A percentile compares a stretch with the other conserved stretches of the same genome.
These are phyloP conservation scores for Phyllotis vaccarum DNA, from an alignment of 2,797 vertebrate species.

Conservation along the genomic window DNA sequence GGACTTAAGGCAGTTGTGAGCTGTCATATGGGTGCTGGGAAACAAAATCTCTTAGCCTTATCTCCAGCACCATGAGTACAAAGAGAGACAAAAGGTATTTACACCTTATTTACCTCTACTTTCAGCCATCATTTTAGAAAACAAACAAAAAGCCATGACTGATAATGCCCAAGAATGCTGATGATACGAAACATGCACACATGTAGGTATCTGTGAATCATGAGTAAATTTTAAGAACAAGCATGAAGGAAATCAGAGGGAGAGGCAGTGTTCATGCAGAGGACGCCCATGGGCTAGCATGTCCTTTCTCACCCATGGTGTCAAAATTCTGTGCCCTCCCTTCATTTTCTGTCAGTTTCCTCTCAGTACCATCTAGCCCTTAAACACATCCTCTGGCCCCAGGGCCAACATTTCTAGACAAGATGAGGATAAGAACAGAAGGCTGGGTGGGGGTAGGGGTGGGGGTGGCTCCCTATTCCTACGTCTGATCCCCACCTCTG, in stretches of 20 bases:
- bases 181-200: background rate
- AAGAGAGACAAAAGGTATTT: background rate
- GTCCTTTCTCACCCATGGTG: background rate
- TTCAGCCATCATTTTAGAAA: conserved; percentile 36
- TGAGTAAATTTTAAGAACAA: conserved; percentile 37
- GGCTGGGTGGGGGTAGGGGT: background rate
- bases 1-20: background rate
- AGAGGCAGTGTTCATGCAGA: background rate
- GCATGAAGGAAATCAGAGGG: background rate
- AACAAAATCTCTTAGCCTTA: background rate
- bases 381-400: background rate
- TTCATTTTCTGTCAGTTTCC: conserved; percentile 4
- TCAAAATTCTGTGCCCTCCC: background rate
- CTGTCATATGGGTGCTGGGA: background rate
- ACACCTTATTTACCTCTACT: background rate
- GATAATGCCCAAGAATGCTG: background rate
- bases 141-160: background rate
- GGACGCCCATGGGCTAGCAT: background rate
- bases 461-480: background rate
- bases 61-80: background rate
- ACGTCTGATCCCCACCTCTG: background rate
- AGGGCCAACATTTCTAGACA: background rate
- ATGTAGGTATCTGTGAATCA: conserved; percentile 8
- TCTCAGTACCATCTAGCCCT: background rate
- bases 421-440: background rate